Evolutionary conservation across 2,113 vertebrate genomes (phyloP), one percentile per base, ranked within the genome.

Genomic region (Polyodon spathula): DNA sequence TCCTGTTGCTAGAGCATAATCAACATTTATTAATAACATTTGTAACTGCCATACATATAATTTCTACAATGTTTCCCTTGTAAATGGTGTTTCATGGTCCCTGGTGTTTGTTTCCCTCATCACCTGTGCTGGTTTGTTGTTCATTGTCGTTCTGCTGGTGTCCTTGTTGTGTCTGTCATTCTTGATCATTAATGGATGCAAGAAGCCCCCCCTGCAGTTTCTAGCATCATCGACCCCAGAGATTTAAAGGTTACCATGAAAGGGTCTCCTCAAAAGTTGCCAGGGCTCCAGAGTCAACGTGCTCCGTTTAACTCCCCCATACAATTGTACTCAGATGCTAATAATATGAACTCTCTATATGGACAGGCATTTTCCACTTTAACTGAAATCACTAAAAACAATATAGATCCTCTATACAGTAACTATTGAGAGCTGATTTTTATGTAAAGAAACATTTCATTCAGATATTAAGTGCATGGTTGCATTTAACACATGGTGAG

Each of bases 251-350:
- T 85, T 2, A 82, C 83, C 27, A 27, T 27, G 27, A 27, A 27
- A 2, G 83, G 82, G 61, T 68, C 85, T 76, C 88, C 87, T 66
- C 89, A 88, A 85, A 84, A 89, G 56, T 84, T 88, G 43, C 87
- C 88, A 0, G 88, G 87, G 63, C 86, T 89, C 78, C 88, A 88
- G 86, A 89, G 88, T 68, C 75, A 85, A 6, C 85, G 89, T 8
- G 84, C 86, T 55, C 88, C 88, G 68, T 90, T 89, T 85, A 90
- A 88, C 63, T 89, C 86, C 53, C 88, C 88, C 1, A 78, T 89
- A 84, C 86, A 88, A 68, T 65, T 90, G 72, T 88, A 90, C 70
- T 90, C 86, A 78, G 87, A 90, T 78, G 87, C 88, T 70, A 89
- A 88, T 84, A 84, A 88, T 72, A 80, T 89, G 82, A 85, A 87